Evolutionary conservation across 2,888 invertebrate genomes (phyloP).

Genomic region (Scaptomyza tumidula): DNA sequence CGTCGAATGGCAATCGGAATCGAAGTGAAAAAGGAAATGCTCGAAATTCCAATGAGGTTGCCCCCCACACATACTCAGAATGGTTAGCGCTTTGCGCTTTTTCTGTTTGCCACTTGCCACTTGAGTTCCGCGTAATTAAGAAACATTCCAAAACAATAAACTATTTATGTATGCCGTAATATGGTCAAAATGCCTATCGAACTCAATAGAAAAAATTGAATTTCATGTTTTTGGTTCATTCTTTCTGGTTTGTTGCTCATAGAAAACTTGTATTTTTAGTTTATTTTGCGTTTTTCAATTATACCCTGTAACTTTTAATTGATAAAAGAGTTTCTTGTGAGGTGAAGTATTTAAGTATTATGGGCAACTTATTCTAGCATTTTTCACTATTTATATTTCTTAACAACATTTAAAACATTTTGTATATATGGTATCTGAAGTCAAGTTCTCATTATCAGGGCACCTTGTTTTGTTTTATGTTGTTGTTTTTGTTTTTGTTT

Average conservation of each 20-base stretch:
- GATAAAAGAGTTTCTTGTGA: no score
- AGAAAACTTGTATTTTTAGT: conserved; percentile 54
- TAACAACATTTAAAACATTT: neutral
- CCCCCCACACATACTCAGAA: conserved; percentile 28
- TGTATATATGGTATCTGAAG: conserved; percentile 27
- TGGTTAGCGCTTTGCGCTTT: conserved; percentile 24
- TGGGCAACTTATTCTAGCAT: neutral
- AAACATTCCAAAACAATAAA: conserved; percentile 77
- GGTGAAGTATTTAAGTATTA: neutral
- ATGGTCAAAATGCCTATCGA: conserved; percentile 51
- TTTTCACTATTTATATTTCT: neutral
- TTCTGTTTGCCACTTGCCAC: conserved; percentile 60
- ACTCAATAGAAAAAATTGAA: conserved; percentile 59
- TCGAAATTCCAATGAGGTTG: conserved; percentile 64
- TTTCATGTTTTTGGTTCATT: conserved; percentile 28
- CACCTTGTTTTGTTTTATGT: conserved; percentile 11
- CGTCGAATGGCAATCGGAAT: conserved; percentile 42
- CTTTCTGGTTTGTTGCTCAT: conserved; percentile 28
- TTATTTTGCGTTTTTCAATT: conserved; percentile 28
- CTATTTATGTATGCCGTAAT: conserved; percentile 52
- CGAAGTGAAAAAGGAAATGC: conserved; percentile 61
- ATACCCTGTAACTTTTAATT: conserved; percentile 25
- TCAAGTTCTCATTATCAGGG: neutral
- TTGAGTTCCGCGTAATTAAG: conserved; percentile 78
- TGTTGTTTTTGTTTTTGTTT: conserved; percentile 8